Evolutionary conservation across 2,113 vertebrate genomes (phyloP).

Genomic region (Chloebia gouldiae): DNA sequence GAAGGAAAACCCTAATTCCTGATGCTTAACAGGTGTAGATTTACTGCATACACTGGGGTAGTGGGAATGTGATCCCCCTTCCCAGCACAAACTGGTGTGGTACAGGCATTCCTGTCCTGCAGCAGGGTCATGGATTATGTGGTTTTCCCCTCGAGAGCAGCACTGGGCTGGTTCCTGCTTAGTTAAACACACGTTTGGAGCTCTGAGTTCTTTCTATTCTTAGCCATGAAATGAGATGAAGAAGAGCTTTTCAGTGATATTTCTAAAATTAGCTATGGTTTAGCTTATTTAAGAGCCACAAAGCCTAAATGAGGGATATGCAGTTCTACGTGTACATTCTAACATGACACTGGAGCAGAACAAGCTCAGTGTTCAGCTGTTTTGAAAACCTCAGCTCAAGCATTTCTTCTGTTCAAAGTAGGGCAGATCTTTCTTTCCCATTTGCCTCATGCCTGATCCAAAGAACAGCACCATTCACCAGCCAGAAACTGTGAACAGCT

Average conservation of each 20-base stretch:
- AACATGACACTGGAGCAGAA: background rate
- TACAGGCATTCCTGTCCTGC: background rate
- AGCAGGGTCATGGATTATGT: background rate
- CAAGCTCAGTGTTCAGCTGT: background rate
- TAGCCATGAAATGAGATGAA: background rate
- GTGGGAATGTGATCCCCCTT: background rate
- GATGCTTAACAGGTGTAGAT: background rate
- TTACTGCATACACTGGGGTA: fast-evolving
- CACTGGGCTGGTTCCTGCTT: background rate
- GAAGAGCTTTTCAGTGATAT: background rate
- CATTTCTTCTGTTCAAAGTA: background rate
- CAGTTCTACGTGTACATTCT: background rate
- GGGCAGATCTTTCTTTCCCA: background rate
- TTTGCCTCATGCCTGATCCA: background rate
- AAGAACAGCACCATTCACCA: background rate
- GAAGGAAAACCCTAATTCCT: background rate
- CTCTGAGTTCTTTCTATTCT: background rate
- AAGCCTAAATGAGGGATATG: background rate
- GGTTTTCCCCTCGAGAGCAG: background rate
- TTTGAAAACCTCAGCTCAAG: background rate
- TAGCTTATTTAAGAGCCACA: constrained; percentile 2
- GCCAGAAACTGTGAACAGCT: background rate
- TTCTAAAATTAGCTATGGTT: background rate
- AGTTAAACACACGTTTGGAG: background rate
- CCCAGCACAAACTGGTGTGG: background rate